Evolutionary conservation across 2,888 invertebrate species (phyloP).

Genomic region (Cerastis rubricosa): DNA sequence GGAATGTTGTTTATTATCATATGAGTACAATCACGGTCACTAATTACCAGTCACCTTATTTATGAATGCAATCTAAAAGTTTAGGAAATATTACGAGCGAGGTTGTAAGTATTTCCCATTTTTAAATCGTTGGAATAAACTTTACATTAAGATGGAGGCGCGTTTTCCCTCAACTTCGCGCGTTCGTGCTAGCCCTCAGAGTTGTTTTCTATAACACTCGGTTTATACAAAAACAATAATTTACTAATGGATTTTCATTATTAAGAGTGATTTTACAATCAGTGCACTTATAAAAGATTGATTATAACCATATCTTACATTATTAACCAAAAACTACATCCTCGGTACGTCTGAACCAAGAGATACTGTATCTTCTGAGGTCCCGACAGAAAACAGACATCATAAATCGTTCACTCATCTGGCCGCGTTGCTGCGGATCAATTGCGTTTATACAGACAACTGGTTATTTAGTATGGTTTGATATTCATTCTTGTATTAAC

Average conservation of each 20-base stretch:
- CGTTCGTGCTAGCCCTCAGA: too few species aligned
- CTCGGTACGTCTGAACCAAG: neutral
- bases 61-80: too few species aligned
- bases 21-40: too few species aligned
- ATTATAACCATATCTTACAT: neutral
- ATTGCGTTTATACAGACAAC: constrained; percentile 9
- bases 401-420: constrained; percentile 31
- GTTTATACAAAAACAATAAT: neutral
- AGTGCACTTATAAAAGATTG: neutral
- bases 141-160: neutral
- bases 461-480: constrained; percentile 9
- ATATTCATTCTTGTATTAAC: neutral
- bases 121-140: neutral
- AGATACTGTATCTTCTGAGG: constrained; percentile 12
- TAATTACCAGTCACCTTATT: too few species aligned
- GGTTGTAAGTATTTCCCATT: neutral
- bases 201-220: neutral
- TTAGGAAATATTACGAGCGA: neutral
- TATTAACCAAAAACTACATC: constrained; percentile 18
- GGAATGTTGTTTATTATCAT: too few species aligned
- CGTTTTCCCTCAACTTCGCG: too few species aligned
- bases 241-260: neutral
- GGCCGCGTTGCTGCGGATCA: neutral
- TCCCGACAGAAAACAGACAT: constrained; percentile 29
- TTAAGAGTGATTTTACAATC: neutral